Conservation (phyloP, 2,113 vertebrate species). For the Struthidea cinerea region DNA sequence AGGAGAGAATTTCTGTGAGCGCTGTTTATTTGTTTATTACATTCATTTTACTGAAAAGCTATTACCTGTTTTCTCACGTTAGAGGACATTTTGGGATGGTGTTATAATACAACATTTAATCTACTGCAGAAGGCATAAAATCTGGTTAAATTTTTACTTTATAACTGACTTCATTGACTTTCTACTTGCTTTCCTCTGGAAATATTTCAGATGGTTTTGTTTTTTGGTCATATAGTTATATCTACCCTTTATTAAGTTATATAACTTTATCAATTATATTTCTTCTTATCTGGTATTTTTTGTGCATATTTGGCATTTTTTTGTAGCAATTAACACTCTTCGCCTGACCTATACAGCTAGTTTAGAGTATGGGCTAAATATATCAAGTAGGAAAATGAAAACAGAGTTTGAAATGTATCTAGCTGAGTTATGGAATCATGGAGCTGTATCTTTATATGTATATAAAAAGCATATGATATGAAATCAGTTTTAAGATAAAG, state of each 20-base stretch:
- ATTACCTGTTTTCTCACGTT: background rate
- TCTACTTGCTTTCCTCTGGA: background rate
- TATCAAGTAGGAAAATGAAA: background rate
- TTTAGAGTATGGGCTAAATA: background rate
- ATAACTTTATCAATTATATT: background rate
- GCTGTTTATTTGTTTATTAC: background rate
- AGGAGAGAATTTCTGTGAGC: background rate
- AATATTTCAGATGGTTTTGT: background rate
- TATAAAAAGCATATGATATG: background rate
- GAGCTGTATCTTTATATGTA: background rate
- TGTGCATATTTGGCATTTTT: background rate
- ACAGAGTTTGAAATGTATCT: background rate
- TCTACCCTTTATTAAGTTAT: background rate
- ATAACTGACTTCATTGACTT: background rate
- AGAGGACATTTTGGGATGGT: background rate
- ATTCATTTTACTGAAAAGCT: background rate
- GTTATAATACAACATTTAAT: background rate
- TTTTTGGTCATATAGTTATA: background rate
- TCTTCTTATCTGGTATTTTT: background rate
- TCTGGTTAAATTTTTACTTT: background rate
- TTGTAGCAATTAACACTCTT: background rate
- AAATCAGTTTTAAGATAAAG: background rate
- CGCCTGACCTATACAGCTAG: background rate
- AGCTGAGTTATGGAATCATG: background rate
- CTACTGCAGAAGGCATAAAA: background rate